These are phyloP conservation scores for Heliothis peltigera DNA, from an alignment of 2,888 invertebrate species.

Conservation along the genomic window DNA sequence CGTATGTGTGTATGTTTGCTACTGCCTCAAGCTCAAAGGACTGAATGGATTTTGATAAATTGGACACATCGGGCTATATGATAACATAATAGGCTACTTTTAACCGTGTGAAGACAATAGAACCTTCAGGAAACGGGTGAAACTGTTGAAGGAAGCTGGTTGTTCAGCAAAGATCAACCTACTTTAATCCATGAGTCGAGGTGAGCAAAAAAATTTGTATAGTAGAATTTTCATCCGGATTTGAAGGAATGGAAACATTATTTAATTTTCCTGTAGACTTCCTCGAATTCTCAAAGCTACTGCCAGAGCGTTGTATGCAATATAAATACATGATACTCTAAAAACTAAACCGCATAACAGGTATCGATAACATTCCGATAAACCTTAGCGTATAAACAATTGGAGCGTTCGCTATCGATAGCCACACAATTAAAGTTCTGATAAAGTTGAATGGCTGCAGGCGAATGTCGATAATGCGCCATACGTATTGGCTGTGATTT, in stretches of 20 bases:
- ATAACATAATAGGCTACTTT: too few species aligned
- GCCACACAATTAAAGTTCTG: conserved; percentile 50
- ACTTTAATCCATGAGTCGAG: too few species aligned
- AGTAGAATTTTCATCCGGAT: too few species aligned
- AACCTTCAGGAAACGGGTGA: too few species aligned
- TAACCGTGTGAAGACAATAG: too few species aligned
- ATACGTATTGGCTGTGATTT: conserved; percentile 11
- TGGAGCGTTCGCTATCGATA: conserved; percentile 43
- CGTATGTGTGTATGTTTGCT: too few species aligned
- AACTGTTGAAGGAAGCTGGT: too few species aligned
- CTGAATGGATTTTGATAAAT: too few species aligned
- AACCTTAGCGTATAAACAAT: conserved; percentile 44
- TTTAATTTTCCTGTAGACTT: background rate
- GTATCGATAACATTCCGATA: conserved; percentile 30
- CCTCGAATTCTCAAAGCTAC: background rate
- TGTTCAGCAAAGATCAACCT: too few species aligned
- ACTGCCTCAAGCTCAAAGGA: too few species aligned
- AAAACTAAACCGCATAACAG: conserved; percentile 5
- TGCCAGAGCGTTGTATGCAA: background rate
- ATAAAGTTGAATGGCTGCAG: conserved; percentile 33
- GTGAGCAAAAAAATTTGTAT: too few species aligned
- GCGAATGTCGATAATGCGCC: conserved; percentile 28
- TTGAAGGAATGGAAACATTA: background rate
- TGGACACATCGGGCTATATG: too few species aligned
- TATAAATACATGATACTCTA: conserved; percentile 11